These are phyloP conservation scores for Podabrus alpinus DNA, from an alignment of 2,888 invertebrate species.

Conservation along the genomic window DNA sequence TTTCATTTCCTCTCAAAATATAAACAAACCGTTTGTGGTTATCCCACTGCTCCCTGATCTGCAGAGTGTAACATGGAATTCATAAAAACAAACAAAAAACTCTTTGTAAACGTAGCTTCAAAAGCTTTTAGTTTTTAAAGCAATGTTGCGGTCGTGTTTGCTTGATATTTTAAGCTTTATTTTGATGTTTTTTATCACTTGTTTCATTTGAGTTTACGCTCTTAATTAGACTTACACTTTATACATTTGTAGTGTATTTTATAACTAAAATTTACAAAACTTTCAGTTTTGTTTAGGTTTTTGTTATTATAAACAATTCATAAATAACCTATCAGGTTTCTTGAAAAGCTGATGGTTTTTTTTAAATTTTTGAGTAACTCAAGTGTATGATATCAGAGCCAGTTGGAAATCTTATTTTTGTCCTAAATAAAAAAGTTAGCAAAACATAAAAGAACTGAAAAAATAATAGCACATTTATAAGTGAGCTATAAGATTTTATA, in stretches of 20 bases:
- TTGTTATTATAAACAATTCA: neutral
- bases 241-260: neutral
- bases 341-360: neutral
- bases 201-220: neutral
- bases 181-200: neutral
- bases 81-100: too few species aligned
- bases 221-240: neutral
- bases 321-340: too few species aligned
- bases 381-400: neutral
- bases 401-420: neutral
- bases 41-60: too few species aligned
- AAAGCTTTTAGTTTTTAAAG: too few species aligned
- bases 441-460: neutral
- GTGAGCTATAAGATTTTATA: constrained; percentile 18
- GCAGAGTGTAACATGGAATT: too few species aligned
- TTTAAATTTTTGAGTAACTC: neutral
- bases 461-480: constrained; percentile 15
- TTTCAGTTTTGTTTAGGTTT: neutral
- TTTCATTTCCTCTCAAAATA: too few species aligned
- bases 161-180: neutral
- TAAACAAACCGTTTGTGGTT: too few species aligned
- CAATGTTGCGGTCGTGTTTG: neutral
- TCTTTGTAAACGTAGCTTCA: too few species aligned
- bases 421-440: neutral
- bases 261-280: neutral